These are phyloP conservation scores for Argya squamiceps DNA, from an alignment of 2,797 vertebrate genomes.

Conservation along the genomic window DNA sequence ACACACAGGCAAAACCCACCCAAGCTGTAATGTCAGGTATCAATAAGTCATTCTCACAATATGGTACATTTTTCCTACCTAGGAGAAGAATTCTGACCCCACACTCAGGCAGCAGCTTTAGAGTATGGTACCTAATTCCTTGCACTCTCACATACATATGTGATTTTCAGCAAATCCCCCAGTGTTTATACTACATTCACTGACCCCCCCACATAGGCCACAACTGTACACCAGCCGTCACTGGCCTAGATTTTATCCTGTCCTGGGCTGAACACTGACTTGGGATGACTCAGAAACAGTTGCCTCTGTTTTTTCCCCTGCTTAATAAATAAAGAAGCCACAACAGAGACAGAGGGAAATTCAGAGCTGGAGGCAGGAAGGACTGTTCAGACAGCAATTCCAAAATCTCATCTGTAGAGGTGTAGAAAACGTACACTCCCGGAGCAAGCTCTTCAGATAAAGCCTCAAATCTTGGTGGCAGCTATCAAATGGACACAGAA, in stretches of 20 bases:
- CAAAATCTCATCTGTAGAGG: neutral
- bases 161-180: neutral
- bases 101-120: neutral
- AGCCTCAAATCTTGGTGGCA: neutral
- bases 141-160: accelerated
- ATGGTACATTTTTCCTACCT: neutral
- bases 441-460: neutral
- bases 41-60: neutral
- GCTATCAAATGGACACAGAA: neutral
- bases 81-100: neutral
- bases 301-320: neutral
- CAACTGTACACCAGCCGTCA: neutral
- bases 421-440: neutral
- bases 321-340: neutral
- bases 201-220: neutral
- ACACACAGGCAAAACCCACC: neutral
- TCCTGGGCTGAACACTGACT: neutral
- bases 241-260: neutral
- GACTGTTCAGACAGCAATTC: neutral
- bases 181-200: neutral
- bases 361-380: neutral
- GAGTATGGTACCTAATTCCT: neutral
- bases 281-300: neutral
- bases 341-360: neutral
- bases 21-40: neutral